Evolutionary conservation across 2,888 invertebrate genomes (phyloP).

Genomic region (Drosophila flavopinicola): DNA sequence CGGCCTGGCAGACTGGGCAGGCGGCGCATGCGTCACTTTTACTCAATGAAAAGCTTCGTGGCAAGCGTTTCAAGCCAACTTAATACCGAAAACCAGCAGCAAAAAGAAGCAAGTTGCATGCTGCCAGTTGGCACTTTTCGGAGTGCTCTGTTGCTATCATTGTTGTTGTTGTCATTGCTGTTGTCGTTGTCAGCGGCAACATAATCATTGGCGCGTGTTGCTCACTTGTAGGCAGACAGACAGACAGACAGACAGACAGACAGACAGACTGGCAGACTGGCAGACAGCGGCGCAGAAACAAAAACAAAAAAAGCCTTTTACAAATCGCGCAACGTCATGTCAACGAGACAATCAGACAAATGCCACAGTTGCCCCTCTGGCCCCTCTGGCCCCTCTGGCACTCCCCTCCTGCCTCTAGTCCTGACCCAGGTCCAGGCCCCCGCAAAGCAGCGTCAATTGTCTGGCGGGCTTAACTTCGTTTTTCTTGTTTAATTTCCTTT

Average conservation of each 20-base stretch:
- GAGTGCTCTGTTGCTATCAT: constrained; percentile 42
- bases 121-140: constrained; percentile 45
- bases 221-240: constrained; percentile 68
- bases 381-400: background rate
- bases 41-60: constrained; percentile 73
- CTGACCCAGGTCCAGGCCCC: constrained; percentile 34
- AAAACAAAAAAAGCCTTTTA: constrained; percentile 66
- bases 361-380: constrained; percentile 44
- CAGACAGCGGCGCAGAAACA: constrained; percentile 22
- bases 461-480: constrained; percentile 71
- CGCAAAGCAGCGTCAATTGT: constrained; percentile 63
- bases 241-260: constrained; percentile 24
- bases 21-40: constrained; percentile 68
- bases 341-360: constrained; percentile 78
- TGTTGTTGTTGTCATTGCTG: constrained; percentile 22
- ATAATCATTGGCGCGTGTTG: constrained; percentile 78
- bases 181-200: constrained; percentile 68
- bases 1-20: background rate
- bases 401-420: too few relatives aligned
- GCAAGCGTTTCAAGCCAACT: constrained; percentile 54
- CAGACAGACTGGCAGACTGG: constrained; percentile 11
- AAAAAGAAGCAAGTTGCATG: constrained; percentile 26
- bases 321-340: constrained; percentile 76
- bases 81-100: constrained; percentile 48
- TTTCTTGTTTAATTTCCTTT: constrained; percentile 71